Evolutionary conservation across 2,113 vertebrate genomes (phyloP), one percentile per base, ranked within the genome.

Genomic region (Rhynchopsitta pachyrhyncha): DNA sequence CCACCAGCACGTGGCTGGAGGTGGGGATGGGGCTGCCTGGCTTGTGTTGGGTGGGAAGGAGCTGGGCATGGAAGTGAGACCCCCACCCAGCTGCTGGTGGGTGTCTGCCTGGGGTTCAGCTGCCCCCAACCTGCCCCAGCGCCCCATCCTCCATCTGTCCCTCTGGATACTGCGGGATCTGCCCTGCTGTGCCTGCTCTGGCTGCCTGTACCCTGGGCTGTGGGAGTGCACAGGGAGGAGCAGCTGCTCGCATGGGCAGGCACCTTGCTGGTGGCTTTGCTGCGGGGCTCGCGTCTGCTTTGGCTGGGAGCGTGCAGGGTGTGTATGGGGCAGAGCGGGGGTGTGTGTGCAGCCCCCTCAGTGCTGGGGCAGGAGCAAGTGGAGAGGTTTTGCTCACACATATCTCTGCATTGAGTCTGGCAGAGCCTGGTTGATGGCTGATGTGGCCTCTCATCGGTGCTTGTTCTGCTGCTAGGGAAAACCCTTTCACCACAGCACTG

Each of bases 141-240:
- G 0, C 52, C 57, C 52, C 17, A 2, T 1, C 8, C 15, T 62
- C 20, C 37, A 3, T 50, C 39, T 88, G 82, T 7, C 44, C 39
- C 88, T 78, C 25, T 31, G 49, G 19, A 6, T 31, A 2, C 3
- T 9, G 57, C 2, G 17, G 28, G 12, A 9, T 68, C 35, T 41
- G 53, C 53, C n/a, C n/a, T n/a, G 47, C 57, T 1, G 3, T 7
- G 33, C 41, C 75, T 0, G 1, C 0, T 0, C 50, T 1, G 4
- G 20, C 76, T 62, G 78, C 47, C 49, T 4, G 25, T 9, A 3
- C 37, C 20, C 25, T 0, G 1, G 19, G 17, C 1, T 2, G 2
- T 19, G 62, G 11, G 52, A 39, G 24, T 23, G 55, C 22, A 5
- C 18, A 35, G 28, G 5, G 10, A 37, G 52, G n/a, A 82, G 66